Percentiles rank a stretch among this genome's conserved stretches.
These are phyloP conservation scores for Aphidius gifuensis DNA, from an alignment of 1,140 invertebrate genomes.

Conservation along the genomic window DNA sequence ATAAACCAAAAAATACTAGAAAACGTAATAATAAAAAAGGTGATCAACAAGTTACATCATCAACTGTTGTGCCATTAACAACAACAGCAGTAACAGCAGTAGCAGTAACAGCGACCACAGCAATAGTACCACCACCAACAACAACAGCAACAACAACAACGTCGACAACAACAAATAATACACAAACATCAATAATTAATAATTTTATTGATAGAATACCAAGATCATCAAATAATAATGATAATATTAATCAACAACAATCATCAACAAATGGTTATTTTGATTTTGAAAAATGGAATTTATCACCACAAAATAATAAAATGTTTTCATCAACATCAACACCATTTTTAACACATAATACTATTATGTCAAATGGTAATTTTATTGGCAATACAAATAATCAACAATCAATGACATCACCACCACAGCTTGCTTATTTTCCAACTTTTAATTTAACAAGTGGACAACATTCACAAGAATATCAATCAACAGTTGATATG, in stretches of 20 bases:
- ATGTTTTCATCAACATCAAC: conserved; percentile 60
- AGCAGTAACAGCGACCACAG: too few relatives aligned
- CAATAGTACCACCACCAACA: too few relatives aligned
- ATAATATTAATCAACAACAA: conserved; percentile 44
- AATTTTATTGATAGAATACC: conserved; percentile 65
- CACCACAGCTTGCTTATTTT: conserved; percentile 63
- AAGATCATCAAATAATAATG: conserved; percentile 68
- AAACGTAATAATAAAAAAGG: conserved; percentile 45
- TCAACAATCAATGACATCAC: conserved; percentile 60
- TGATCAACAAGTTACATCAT: too few relatives aligned
- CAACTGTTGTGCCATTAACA: too few relatives aligned
- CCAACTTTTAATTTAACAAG: conserved; percentile 63
- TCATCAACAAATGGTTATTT: conserved; percentile 68
- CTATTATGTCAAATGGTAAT: conserved; percentile 52
- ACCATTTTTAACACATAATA: conserved; percentile 58
- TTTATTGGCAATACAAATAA: conserved; percentile 49
- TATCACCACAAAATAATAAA: conserved; percentile 63
- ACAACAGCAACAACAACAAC: conserved; percentile 22
- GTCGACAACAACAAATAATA: conserved; percentile 46
- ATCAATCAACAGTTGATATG: conserved; percentile 65
- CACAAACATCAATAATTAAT: conserved; percentile 52
- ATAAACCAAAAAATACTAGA: conserved; percentile 37
- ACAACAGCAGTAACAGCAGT: too few relatives aligned
- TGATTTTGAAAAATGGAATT: conserved; percentile 72
- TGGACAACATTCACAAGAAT: conserved; percentile 59